Conservation (phyloP, 2,113 vertebrate species). For the Limnothrissa miodon region DNA sequence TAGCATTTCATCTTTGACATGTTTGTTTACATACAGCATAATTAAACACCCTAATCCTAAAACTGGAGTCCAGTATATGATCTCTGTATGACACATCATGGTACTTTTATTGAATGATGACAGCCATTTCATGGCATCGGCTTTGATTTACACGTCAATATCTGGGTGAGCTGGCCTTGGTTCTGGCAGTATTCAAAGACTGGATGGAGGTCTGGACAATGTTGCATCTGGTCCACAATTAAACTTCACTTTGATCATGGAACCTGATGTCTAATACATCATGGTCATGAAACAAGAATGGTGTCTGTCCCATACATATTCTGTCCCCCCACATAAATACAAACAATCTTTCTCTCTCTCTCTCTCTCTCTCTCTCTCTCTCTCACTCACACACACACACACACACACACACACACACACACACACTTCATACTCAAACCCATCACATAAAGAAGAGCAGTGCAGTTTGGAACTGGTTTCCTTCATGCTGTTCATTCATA, state of each 20-base stretch:
- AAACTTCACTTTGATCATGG: not conserved
- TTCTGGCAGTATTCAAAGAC: not conserved
- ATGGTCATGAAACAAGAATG: not conserved
- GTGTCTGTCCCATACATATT: not conserved
- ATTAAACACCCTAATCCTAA: not conserved
- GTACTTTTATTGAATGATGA: not conserved
- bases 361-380: not conserved
- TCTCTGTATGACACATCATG: not conserved
- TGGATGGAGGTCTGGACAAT: not conserved
- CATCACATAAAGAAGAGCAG: not conserved
- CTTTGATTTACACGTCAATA: not conserved
- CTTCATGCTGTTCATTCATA: not conserved
- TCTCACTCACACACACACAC: slow-evolving; percentile 25
- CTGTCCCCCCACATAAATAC: not conserved
- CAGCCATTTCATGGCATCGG: not conserved
- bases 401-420: slow-evolving; percentile 37
- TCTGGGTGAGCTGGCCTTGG: not conserved
- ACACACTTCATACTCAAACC: not conserved
- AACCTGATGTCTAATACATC: not conserved
- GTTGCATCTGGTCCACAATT: not conserved
- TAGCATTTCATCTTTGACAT: not conserved
- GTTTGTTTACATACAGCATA: not conserved
- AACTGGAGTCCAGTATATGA: not conserved
- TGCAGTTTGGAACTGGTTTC: not conserved
- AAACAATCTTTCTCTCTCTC: not conserved